Evolutionary conservation across 2,797 vertebrate genomes (phyloP).

Genomic region (Rallus crepitans): DNA sequence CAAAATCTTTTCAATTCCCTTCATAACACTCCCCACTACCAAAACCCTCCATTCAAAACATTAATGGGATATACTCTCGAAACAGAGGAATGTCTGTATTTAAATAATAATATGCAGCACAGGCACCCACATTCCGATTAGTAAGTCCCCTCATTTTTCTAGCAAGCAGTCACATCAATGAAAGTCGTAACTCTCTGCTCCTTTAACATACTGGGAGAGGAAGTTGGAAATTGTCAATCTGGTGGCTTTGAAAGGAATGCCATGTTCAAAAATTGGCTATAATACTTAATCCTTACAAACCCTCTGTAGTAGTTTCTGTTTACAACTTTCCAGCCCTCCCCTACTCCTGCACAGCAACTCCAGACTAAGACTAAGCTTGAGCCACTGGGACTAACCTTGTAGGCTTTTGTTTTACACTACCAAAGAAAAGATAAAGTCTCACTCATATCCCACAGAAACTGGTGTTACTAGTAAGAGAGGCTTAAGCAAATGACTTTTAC

Average conservation of each 20-base stretch:
- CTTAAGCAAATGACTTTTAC: neutral
- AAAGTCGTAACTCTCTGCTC: neutral
- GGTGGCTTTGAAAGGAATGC: neutral
- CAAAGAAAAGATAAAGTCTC: neutral
- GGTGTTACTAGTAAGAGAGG: neutral
- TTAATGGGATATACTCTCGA: neutral
- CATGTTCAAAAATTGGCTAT: neutral
- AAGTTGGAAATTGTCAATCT: neutral
- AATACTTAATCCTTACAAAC: neutral
- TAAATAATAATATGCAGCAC: neutral
- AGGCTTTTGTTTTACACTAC: neutral
- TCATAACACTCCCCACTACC: neutral
- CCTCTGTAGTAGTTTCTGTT: neutral
- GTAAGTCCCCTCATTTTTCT: neutral
- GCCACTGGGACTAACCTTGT: neutral
- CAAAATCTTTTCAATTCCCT: conserved; percentile 18
- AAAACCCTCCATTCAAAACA: conserved; percentile 19
- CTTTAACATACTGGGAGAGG: neutral
- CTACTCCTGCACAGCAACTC: neutral
- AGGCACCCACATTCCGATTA: neutral
- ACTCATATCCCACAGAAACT: neutral
- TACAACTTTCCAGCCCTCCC: neutral
- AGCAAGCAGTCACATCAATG: neutral
- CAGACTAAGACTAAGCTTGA: neutral
- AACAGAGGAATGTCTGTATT: neutral